Evolutionary conservation across 2,113 vertebrate species (phyloP), one percentile per base, ranked within the genome.

Genomic region (Hystrix cristata): DNA sequence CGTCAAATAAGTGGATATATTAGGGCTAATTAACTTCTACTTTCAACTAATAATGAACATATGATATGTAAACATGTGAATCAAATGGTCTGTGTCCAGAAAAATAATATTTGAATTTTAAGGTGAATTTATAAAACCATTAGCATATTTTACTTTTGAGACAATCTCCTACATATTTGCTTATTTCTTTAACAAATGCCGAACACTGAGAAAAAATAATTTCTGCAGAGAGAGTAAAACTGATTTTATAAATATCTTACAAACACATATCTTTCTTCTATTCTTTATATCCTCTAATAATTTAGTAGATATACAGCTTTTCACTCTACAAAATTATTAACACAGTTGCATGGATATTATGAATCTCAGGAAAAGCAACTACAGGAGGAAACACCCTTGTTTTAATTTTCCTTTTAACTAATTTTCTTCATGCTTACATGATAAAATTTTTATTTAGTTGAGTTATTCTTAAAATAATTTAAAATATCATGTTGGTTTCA

Each of bases 131-230:
- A 69, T 31, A 62, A 88, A 65, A 89, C 21, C 4, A 25, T 5
- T 74, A 55, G 25, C 3, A 67, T 21, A 95, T 67, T 95, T 60
- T 72, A 43, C 51, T 90, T 95, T 91, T 87, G 25, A 89, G 91
- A 43, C 57, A 46, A n/a, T 25, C 71, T 67, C 5, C 1, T 51
- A 71, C 8, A 38, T 57, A 55, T 72, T 81, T 91, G 27, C 69
- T 89, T 78, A n/a, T 57, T 82, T 94, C 31, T 79, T 85, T 27
- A 72, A 69, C 4, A 69, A 21, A 87, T n/a, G 15, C 34, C 15
- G 72, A 86, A 59, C 4, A 31, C 3, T 38, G 5, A 23, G 7
- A 59, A 78, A 95, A 91, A 67, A 69, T 14, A 29, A 65, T 85
- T 62, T 72, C 18, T 43, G 5, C 48, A 1, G 4, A 21, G 23